phyloP scores from a whole-genome alignment of 2,113 vertebrate genomes.

The Saccopteryx bilineata region DNA sequence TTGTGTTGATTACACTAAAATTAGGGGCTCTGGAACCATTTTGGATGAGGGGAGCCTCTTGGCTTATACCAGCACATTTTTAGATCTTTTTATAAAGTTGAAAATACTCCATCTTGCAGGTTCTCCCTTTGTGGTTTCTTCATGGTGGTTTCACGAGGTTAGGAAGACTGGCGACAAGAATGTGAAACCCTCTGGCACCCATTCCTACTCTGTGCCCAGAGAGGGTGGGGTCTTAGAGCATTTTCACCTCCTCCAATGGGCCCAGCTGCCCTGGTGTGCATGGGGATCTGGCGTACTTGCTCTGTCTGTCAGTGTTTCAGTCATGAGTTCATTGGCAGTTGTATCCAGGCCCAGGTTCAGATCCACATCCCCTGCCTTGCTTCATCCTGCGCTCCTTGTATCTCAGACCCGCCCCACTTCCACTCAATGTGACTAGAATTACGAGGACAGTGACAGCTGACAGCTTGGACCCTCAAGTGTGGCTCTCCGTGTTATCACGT shows the following conservation, averaged over 20 bases:
- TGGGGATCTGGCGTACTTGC: background rate
- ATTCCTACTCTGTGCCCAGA: background rate
- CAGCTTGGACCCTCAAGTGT: no score
- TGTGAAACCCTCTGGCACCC: background rate
- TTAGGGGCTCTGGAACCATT: background rate
- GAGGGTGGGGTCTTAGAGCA: background rate
- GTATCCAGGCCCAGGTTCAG: no score
- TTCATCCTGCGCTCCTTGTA: background rate
- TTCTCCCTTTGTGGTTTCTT: background rate
- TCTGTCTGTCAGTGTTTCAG: background rate
- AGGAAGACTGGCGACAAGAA: background rate
- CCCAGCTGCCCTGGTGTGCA: accelerated
- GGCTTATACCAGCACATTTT: no score
- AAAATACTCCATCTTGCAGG: background rate
- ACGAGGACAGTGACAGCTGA: background rate
- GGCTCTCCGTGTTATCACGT: background rate
- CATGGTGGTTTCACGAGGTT: background rate
- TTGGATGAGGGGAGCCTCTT: background rate
- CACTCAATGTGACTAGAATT: accelerated
- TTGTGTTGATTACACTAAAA: background rate
- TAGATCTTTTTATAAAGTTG: background rate
- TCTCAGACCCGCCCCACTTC: background rate
- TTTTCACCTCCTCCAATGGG: background rate
- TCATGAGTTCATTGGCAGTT: no score
- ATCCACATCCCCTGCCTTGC: no score